Conservation (phyloP, 1,140 invertebrate genomes). For the Drosophila mayri region DNA sequence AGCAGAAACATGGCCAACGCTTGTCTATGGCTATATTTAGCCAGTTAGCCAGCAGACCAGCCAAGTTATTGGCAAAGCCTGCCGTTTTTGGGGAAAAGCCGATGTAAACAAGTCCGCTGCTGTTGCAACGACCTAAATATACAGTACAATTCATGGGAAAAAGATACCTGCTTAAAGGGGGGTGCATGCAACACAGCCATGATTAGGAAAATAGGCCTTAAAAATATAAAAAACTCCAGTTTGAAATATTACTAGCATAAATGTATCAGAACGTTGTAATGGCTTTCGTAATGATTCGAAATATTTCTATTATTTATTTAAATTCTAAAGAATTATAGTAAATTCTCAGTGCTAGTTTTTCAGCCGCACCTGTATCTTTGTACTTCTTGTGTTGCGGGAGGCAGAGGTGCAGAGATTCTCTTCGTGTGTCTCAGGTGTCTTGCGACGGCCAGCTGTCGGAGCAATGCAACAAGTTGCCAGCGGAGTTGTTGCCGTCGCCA, state of each 20-base stretch:
- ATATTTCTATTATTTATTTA: neutral
- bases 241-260: neutral
- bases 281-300: too few relatives aligned
- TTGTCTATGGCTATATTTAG: slow-evolving; percentile 75
- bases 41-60: slow-evolving; percentile 38
- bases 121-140: slow-evolving; percentile 73
- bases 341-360: slow-evolving; percentile 6
- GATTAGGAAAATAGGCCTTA: neutral
- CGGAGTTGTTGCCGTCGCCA: slow-evolving; percentile 65
- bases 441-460: slow-evolving; percentile 47
- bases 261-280: neutral
- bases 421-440: slow-evolving; percentile 59
- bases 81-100: slow-evolving; percentile 61
- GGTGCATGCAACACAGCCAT: neutral
- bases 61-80: slow-evolving; percentile 64
- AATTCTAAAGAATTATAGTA: neutral
- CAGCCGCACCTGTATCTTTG: slow-evolving; percentile 8
- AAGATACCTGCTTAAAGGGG: slow-evolving; percentile 21
- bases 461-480: slow-evolving; percentile 75
- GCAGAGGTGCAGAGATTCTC: slow-evolving; percentile 40
- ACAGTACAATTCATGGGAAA: slow-evolving; percentile 80
- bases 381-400: slow-evolving; percentile 30
- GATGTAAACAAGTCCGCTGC: slow-evolving; percentile 74
- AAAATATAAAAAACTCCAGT: too few relatives aligned
- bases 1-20: slow-evolving; percentile 46